These are phyloP conservation scores for Ichneumoninae sp. DNA, from an alignment of 2,888 invertebrate species.

Conservation along the genomic window DNA sequence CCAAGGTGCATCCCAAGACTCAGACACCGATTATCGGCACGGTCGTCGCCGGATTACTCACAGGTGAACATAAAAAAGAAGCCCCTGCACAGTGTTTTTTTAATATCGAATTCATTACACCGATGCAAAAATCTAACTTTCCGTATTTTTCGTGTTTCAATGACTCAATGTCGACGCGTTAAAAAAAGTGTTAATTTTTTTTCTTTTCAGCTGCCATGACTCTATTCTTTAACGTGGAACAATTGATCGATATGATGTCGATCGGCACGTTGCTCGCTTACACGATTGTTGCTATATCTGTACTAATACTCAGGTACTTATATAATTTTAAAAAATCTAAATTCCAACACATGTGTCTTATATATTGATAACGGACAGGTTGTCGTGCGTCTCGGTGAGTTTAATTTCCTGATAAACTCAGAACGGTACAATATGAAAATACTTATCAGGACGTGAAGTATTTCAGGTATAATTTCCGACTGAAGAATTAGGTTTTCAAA, in stretches of 20 bases:
- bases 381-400: not conserved
- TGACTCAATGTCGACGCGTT: not conserved
- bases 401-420: too few relatives aligned
- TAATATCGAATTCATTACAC: not conserved
- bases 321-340: constrained; percentile 5
- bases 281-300: constrained; percentile 96
- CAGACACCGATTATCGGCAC: constrained; percentile 93
- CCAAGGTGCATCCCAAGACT: constrained; percentile 89
- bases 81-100: not conserved
- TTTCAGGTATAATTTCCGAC: too few relatives aligned
- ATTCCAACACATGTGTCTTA: not conserved
- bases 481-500: too few relatives aligned
- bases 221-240: constrained; percentile 94
- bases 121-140: not conserved
- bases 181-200: constrained; percentile 6
- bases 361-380: not conserved
- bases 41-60: constrained; percentile 89
- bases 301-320: constrained; percentile 92
- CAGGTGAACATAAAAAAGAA: constrained; percentile 85
- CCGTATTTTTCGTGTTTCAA: not conserved
- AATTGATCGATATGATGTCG: constrained; percentile 98
- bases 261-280: constrained; percentile 96
- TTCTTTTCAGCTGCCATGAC: constrained; percentile 90
- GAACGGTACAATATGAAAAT: too few relatives aligned
- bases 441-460: too few relatives aligned